Percentiles rank a stretch among this genome's conserved stretches.
phyloP scores from a whole-genome alignment of 2,888 invertebrate species.

The Hydraecia micacea region DNA sequence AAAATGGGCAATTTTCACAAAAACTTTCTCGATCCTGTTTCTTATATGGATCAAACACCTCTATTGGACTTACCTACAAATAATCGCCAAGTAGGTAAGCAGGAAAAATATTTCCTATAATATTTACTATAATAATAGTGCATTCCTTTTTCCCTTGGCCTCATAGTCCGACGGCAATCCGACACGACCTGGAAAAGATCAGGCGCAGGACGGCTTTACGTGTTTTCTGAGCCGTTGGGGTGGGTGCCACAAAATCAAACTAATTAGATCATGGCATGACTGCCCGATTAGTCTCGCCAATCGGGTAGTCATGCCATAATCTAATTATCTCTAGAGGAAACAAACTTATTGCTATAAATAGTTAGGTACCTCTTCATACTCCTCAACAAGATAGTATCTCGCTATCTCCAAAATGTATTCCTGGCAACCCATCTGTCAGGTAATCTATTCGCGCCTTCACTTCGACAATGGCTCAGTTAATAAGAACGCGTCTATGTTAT shows the following conservation, averaged over 20 bases:
- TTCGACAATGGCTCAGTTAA: slow-evolving; percentile 62
- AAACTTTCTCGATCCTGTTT: no score
- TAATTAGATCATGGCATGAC: no score
- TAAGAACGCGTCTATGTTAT: slow-evolving; percentile 68
- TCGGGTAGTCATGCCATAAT: neutral
- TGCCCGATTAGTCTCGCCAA: no score
- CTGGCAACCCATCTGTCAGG: slow-evolving; percentile 54
- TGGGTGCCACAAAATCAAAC: neutral
- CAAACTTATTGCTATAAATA: neutral
- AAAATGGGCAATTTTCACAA: no score
- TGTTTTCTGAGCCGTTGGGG: neutral
- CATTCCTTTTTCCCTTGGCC: no score
- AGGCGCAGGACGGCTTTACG: neutral
- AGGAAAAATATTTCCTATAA: neutral
- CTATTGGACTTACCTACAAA: neutral
- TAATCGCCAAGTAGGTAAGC: neutral
- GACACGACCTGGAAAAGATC: neutral
- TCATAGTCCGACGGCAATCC: neutral
- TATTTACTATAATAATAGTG: no score
- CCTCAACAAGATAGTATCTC: neutral
- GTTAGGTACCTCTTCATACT: neutral
- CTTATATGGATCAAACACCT: no score
- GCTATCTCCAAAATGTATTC: neutral
- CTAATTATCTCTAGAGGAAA: no score
- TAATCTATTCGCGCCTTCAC: slow-evolving; percentile 60